Base-by-base conservation (phyloP, 37 sponge, comb jelly and placozoan genomes). In the Ephydatia muelleri region DNA sequence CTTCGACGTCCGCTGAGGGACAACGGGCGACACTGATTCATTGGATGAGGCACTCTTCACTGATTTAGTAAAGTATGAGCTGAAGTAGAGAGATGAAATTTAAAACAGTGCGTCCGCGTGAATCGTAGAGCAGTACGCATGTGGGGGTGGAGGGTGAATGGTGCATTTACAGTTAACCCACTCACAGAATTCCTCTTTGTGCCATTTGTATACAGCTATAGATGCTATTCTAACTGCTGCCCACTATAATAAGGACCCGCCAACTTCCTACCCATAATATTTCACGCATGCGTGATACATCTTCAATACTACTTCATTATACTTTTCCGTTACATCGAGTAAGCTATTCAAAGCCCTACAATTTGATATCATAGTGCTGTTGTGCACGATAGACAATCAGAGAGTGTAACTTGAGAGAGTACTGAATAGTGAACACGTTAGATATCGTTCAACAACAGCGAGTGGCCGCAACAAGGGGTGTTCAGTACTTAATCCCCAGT, bases 101-200 rank as follows among this genome's bases (percentile, higher is more conserved):
- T 57, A 57, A 57, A 57, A 57, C 16, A 19, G 19, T 57, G 57
- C 57, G 57, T 11, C 19, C 57, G 19, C 57, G 72, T 9, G 72
- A 71, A 33, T 4, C 1, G 25, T 14, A 30, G 29, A 5, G 12
- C 12, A 28, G 29, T 29, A 4, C 5, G 29, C 70, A 65, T 14
- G 66, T 65, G 21, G 21, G 21, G 29, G 29, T 11, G 6, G 29
- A 34, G 31, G 25, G 29, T 26, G 32, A 1, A 75, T 33, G 9
- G 76, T 37, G 30, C 38, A 38, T 1, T 30, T 8, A 30, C 29
- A 35, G 30, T 34, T 66, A 8, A 30, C 30, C 35, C 29, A 76
- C 85, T 76, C 66, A 84, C 85, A 76, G 65, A 29, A 84, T 75
- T 39, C 85, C 85, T 38, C 77, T 84, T 27, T 84, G 85, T 27